A percentile compares a stretch with the other conserved stretches of the same genome.
phyloP scores from a whole-genome alignment of 2,797 vertebrate species.

The Trachops cirrhosus region DNA sequence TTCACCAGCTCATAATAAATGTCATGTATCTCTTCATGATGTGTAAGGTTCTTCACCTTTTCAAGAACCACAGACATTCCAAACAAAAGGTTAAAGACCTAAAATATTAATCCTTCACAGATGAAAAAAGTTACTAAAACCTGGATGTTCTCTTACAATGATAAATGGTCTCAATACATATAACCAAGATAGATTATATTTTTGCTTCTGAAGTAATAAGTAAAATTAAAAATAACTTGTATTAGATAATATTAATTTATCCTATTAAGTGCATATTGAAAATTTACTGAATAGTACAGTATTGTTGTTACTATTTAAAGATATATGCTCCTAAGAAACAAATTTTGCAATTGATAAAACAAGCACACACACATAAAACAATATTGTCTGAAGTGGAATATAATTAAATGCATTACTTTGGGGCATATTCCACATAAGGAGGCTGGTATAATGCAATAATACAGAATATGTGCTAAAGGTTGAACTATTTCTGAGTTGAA shows the following conservation, averaged over 20 bases:
- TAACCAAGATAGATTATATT: not conserved
- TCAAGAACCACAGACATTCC: conserved; percentile 75
- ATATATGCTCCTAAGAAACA: not conserved
- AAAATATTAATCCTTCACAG: conserved; percentile 68
- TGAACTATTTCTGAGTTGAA: not conserved
- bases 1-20: conserved; percentile 82
- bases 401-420: not conserved
- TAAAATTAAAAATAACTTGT: not conserved
- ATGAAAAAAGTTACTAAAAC: conserved; percentile 55
- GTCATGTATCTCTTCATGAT: conserved; percentile 74
- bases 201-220: not conserved
- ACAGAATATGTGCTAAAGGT: no score
- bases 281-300: not conserved
- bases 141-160: conserved; percentile 32
- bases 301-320: not conserved
- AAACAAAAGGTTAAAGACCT: conserved; percentile 71
- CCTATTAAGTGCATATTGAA: not conserved
- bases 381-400: not conserved
- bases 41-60: conserved; percentile 70
- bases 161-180: conserved; percentile 7
- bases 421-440: not conserved
- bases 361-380: not conserved
- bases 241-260: not conserved
- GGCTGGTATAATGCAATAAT: accelerated
- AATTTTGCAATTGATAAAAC: not conserved